Conservation (phyloP, 2,113 vertebrate genomes). For the Pachycephala philippinensis region DNA sequence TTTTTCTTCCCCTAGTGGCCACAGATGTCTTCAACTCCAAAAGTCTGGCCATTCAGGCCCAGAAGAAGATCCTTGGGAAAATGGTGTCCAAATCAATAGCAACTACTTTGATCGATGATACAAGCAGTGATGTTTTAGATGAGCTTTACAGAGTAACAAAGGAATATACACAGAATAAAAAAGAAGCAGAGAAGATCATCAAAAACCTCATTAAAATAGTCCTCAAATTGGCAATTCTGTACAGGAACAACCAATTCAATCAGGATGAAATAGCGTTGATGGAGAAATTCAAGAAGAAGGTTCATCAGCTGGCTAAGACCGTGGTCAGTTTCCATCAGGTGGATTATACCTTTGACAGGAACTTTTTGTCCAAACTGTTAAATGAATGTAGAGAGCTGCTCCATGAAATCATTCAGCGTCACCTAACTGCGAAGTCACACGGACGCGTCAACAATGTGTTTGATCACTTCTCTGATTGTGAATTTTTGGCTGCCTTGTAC, state of each 20-base stretch:
- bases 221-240: conserved; percentile 84
- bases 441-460: conserved; percentile 83
- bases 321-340: conserved; percentile 88
- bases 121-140: conserved; percentile 84
- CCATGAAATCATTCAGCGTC: conserved; percentile 82
- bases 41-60: conserved; percentile 85
- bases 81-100: conserved; percentile 86
- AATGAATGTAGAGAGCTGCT: conserved; percentile 81
- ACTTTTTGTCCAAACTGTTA: conserved; percentile 78
- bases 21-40: conserved; percentile 86
- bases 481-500: conserved; percentile 84
- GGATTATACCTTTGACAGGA: conserved; percentile 85
- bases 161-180: conserved; percentile 82
- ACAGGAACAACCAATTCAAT: conserved; percentile 84
- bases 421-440: conserved; percentile 84
- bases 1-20: conserved; percentile 61
- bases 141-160: conserved; percentile 84
- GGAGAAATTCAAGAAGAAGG: conserved; percentile 86
- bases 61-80: conserved; percentile 87
- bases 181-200: conserved; percentile 82
- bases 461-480: conserved; percentile 86
- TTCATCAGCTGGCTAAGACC: conserved; percentile 85
- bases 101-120: conserved; percentile 84
- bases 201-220: conserved; percentile 87
- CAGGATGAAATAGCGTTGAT: conserved; percentile 79